Base-by-base conservation (phyloP, 2,888 invertebrate species). In the Tridacna crocea region DNA sequence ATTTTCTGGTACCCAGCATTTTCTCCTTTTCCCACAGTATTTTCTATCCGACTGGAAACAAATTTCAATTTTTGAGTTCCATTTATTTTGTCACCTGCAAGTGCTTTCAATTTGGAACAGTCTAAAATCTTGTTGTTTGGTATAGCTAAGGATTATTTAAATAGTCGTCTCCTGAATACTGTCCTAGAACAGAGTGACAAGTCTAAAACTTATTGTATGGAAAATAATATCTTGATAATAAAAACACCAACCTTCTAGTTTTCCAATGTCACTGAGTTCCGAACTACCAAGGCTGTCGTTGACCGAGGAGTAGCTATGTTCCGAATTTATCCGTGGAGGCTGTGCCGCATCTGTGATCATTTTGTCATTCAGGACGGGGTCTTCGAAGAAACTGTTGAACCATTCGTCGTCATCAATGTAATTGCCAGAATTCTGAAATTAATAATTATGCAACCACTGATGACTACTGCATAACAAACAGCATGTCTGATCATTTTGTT, bases 271-370 rank as follows among this genome's bases (percentile, higher is more conserved):
- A 51, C 79, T 87, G 12, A 89, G 86, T 60, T 91, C 90, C 24
- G 82, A 77, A 15, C 88, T 88, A 27, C 84, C 78, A 17, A 79
- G 73, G 51, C 89, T 87, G 70, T 92, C 90, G 75, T 88, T 90
- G 46, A 95, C 92, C 94, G 98, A 98, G 94, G 98, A 98, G 96
- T 98, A 98, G 88, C 98, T 98, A 95, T 98, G 98, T 95, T 98
- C 98, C 85, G 97, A 96, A 95, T 98, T 98, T 94, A 98, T 98
- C 88, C 98, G 98, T 51, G 94, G 94, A 75, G 97, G 96, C 75
- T 98, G 95, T 27, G 97, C 96, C 6, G 98, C 98, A 92, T 97
- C 98, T 17, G 97, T 97, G 96, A 98, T 97, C 90, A 98, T 96
- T 92, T 97, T 96, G 95, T 98, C 98, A 94, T 98, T 97, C 47